These are phyloP conservation scores for Paracyclopina nana DNA, from an alignment of 1,140 invertebrate genomes.

Conservation along the genomic window DNA sequence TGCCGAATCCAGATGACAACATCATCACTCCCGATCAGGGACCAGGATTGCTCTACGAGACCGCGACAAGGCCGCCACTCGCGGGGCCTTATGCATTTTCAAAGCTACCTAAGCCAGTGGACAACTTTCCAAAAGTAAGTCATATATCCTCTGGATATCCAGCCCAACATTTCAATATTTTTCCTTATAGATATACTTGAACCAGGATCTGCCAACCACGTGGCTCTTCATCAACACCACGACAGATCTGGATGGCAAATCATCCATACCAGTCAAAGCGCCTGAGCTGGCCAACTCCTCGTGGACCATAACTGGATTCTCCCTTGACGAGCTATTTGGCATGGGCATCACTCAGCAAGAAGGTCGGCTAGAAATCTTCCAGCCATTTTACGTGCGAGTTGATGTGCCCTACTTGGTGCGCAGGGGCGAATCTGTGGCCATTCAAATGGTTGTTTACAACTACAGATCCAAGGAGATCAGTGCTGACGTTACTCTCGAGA, in stretches of 20 bases:
- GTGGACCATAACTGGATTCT: conserved; percentile 81
- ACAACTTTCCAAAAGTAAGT: conserved; percentile 46
- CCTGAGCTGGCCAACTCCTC: conserved; percentile 72
- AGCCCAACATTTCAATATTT: no score
- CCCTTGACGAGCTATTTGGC: conserved; percentile 41
- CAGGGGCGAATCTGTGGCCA: conserved; percentile 65
- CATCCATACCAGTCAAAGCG: conserved; percentile 30
- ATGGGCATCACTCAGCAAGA: conserved; percentile 47
- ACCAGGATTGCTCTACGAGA: conserved; percentile 26
- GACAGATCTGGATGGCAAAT: conserved; percentile 27
- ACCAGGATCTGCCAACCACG: conserved; percentile 45
- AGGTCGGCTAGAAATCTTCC: conserved; percentile 50
- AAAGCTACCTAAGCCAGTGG: conserved; percentile 48
- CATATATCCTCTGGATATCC: no score
- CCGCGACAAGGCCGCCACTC: conserved; percentile 51
- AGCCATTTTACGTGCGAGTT: conserved; percentile 64
- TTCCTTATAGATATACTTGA: no score
- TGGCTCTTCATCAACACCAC: conserved; percentile 68
- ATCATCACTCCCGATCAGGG: conserved; percentile 26
- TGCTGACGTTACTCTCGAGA: conserved; percentile 64
- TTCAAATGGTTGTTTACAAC: conserved; percentile 81
- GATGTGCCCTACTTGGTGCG: conserved; percentile 75
- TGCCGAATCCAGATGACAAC: conserved; percentile 13
- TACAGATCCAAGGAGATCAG: conserved; percentile 55
- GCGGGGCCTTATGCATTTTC: conserved; percentile 78